Percentiles rank a stretch among this genome's conserved stretches.
These are phyloP conservation scores for Endomychus coccineus DNA, from an alignment of 2,888 invertebrate species.

Conservation along the genomic window DNA sequence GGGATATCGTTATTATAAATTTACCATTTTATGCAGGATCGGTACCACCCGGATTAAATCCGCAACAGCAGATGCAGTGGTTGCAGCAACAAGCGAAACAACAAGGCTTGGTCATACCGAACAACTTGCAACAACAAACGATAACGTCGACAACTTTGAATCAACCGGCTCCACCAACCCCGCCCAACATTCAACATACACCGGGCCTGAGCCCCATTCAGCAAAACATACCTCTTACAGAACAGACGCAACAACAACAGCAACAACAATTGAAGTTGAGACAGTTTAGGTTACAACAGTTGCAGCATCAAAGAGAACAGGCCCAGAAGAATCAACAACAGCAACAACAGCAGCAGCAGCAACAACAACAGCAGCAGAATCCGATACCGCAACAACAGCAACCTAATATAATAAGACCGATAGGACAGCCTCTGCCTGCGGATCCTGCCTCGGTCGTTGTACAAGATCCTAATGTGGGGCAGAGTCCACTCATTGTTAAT, in stretches of 20 bases:
- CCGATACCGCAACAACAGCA: slow-evolving; percentile 32
- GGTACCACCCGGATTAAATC: slow-evolving; percentile 39
- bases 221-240: slow-evolving; percentile 28
- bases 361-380: slow-evolving; percentile 50
- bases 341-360: slow-evolving; percentile 56
- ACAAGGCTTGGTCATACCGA: slow-evolving; percentile 40
- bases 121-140: slow-evolving; percentile 37
- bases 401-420: slow-evolving; percentile 15
- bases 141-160: slow-evolving; percentile 23
- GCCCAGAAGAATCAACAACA: slow-evolving; percentile 48
- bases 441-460: slow-evolving; percentile 8
- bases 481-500: slow-evolving; percentile 61
- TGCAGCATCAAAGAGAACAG: slow-evolving; percentile 53
- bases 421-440: slow-evolving; percentile 13
- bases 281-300: slow-evolving; percentile 58
- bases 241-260: slow-evolving; percentile 32
- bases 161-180: slow-evolving; percentile 1
- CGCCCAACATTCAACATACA: slow-evolving; percentile 18
- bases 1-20: too few species aligned
- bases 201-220: slow-evolving; percentile 41
- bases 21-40: slow-evolving; percentile 27
- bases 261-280: slow-evolving; percentile 16
- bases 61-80: slow-evolving; percentile 44
- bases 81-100: slow-evolving; percentile 43
- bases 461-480: slow-evolving; percentile 14